Conservation (phyloP, 2,113 vertebrate genomes). For the Centropristis striata region DNA sequence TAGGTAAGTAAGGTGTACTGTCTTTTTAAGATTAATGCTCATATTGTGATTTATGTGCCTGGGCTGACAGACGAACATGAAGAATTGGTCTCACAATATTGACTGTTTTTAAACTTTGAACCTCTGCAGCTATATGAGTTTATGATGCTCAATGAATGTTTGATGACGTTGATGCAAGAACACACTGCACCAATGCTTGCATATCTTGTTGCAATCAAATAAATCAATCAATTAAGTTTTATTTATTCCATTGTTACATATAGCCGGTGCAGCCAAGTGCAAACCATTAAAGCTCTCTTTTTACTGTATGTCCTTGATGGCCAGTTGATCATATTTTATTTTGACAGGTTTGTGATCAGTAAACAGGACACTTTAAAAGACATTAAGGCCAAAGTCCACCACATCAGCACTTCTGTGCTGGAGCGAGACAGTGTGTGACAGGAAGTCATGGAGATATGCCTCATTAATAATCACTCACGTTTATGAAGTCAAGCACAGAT, state of each 20-base stretch:
- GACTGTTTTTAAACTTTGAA: conserved; percentile 58
- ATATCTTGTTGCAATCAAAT: neutral
- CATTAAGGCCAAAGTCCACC: conserved; percentile 75
- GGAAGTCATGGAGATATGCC: conserved; percentile 71
- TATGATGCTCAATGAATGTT: conserved; percentile 59
- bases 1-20: no score
- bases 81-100: neutral
- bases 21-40: neutral
- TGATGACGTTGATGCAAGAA: conserved; percentile 30
- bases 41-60: neutral
- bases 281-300: neutral
- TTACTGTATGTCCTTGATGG: conserved; percentile 1
- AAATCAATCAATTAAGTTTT: neutral
- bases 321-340: conserved; percentile 31
- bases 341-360: conserved; percentile 48
- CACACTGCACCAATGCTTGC: neutral
- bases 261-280: neutral
- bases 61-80: neutral
- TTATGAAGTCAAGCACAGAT: conserved; percentile 36
- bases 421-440: conserved; percentile 58
- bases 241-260: neutral
- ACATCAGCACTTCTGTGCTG: conserved; percentile 66
- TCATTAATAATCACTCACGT: conserved; percentile 68
- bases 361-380: conserved; percentile 56
- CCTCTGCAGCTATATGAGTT: conserved; percentile 51